Evolutionary conservation across 2,888 invertebrate genomes (phyloP).

Genomic region (Luffia ferchaultella): DNA sequence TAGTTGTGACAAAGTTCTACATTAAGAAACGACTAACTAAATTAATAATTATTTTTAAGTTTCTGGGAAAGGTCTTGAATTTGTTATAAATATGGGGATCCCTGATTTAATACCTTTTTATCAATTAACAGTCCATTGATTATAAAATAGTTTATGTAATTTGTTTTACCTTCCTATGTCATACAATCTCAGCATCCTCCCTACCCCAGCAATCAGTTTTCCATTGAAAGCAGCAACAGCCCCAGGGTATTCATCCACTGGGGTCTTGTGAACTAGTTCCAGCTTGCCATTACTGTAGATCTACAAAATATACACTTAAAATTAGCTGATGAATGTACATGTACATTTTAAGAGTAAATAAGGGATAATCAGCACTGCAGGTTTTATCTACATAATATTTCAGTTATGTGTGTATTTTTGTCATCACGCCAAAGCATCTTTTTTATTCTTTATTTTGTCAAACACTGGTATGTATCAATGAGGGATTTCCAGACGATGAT

Average conservation of each 20-base stretch:
- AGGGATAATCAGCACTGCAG: constrained; percentile 48
- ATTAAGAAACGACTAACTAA: no score
- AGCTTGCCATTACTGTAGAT: constrained; percentile 81
- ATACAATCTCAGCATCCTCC: constrained; percentile 90
- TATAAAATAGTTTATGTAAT: not conserved
- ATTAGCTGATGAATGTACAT: constrained; percentile 10
- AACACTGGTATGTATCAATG: no score
- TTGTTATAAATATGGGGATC: no score
- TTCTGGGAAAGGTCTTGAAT: no score
- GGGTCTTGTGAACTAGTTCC: constrained; percentile 93
- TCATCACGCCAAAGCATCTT: constrained; percentile 8
- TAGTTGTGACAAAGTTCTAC: no score
- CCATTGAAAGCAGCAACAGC: constrained; percentile 94
- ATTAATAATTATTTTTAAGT: no score
- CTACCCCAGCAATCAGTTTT: constrained; percentile 89
- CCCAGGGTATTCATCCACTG: constrained; percentile 89
- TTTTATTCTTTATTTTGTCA: no score
- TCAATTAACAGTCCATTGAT: not conserved
- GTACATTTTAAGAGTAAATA: constrained; percentile 5
- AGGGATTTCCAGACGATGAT: no score
- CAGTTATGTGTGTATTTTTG: constrained; percentile 24
- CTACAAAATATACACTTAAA: constrained; percentile 25
- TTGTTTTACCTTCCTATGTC: constrained; percentile 81
- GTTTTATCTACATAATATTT: constrained; percentile 27
- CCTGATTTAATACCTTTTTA: not conserved